Conservation (phyloP, 2,797 vertebrate species). For the Triplophysa yarkandensis region DNA sequence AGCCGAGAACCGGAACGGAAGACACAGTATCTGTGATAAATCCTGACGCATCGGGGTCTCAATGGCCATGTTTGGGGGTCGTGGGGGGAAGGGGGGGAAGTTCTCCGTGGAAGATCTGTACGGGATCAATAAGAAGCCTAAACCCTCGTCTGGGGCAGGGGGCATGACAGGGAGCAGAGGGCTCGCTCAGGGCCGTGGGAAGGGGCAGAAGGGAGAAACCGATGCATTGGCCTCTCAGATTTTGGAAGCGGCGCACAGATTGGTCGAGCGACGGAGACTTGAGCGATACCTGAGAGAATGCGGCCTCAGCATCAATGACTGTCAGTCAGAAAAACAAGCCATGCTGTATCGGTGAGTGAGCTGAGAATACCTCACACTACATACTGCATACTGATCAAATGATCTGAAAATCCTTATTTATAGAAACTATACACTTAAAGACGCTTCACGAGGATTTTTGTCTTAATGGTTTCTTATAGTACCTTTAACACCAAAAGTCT, state of each 20-base stretch:
- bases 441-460: too few relatives aligned
- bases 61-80: conserved; percentile 75
- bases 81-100: conserved; percentile 75
- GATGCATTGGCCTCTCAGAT: conserved; percentile 74
- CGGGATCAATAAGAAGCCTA: conserved; percentile 81
- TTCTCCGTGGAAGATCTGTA: conserved; percentile 82
- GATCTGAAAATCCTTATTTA: too few relatives aligned
- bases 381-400: background rate
- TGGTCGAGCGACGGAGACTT: conserved; percentile 74
- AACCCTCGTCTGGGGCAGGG: conserved; percentile 67
- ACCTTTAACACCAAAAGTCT: too few relatives aligned
- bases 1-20: background rate
- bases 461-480: too few relatives aligned
- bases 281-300: conserved; percentile 77
- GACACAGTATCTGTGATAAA: background rate
- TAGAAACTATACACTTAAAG: too few relatives aligned
- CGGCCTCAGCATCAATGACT: conserved; percentile 71
- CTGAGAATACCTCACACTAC: background rate
- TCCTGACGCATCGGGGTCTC: background rate
- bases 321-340: conserved; percentile 67
- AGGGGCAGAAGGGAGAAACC: conserved; percentile 65
- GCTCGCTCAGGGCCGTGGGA: conserved; percentile 49
- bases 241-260: conserved; percentile 71
- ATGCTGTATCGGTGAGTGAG: conserved; percentile 80
- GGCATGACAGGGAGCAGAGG: conserved; percentile 64